Evolutionary conservation across 2,113 vertebrate species (phyloP), one percentile per base, ranked within the genome.

Genomic region (Aramus guarauna): DNA sequence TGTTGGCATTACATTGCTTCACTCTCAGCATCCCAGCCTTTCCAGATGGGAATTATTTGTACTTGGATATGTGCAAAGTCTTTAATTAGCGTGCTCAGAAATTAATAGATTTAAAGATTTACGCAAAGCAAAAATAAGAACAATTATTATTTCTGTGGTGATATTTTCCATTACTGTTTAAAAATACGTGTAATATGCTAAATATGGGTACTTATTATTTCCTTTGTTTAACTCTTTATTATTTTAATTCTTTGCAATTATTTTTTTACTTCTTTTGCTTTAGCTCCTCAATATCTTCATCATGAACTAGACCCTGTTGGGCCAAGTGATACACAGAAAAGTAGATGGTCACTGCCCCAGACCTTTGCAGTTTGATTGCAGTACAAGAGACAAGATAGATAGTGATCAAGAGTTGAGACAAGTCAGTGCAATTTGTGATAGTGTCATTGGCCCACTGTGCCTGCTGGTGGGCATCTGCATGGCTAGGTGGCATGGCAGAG

Each of bases 31-130:
- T 82, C 36, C 48, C 34, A 43, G 76, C 36, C 30, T 15, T 91
- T 92, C 79, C 88, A 97, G 68, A 94, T 92, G 80, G 91, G 73
- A 89, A 94, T 91, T 96, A 84, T 71, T 91, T 81, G 68, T 86
- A 64, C 67, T 85, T 89, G 76, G 56, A 64, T 85, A 82, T 43
- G 79, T 13, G 12, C 24, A 41, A 93, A 91, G 11, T 77, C 79
- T 95, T 91, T 92, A 94, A 95, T 96, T 93, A 93, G 39, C 1
- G 0, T 37, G 56, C 48, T 96, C 26, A 84, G 60, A 63, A 47
- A 92, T 67, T 96, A 67, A 53, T 32, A 84, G 76, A 94, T 92
- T 26, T 89, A 75, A 91, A 93, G 34, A 91, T 63, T 12, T 69
- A 72, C 52, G 12, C 9, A 64, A 75, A 68, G 29, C 23, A 48